These are phyloP conservation scores for Heliconius melpomene DNA, from an alignment of 1,140 invertebrate species.

Conservation along the genomic window DNA sequence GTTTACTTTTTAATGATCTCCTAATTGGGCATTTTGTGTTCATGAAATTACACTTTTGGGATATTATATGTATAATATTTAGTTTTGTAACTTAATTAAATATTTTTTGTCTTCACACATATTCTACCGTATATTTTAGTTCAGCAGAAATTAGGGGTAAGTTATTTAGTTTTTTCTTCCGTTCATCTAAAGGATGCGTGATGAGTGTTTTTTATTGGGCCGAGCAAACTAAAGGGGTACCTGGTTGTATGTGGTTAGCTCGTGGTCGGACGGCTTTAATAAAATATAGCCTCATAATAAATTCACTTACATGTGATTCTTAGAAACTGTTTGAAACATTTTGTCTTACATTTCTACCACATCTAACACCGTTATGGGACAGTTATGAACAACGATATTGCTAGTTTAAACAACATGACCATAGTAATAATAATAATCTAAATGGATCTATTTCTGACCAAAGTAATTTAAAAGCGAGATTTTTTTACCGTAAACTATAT, in stretches of 20 bases:
- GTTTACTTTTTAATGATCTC: constrained; percentile 60
- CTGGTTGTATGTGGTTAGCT: too few relatives aligned
- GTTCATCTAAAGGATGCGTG: too few relatives aligned
- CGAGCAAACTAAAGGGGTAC: too few relatives aligned
- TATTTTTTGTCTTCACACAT: neutral
- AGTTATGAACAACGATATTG: neutral
- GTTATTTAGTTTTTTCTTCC: too few relatives aligned
- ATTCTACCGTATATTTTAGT: too few relatives aligned
- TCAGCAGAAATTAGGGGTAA: too few relatives aligned
- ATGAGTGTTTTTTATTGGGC: too few relatives aligned
- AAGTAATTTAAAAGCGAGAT: neutral
- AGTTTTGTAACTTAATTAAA: neutral
- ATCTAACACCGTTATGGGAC: neutral
- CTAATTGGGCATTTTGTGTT: constrained; percentile 53
- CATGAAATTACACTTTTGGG: constrained; percentile 30
- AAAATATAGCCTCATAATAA: neutral
- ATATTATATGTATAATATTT: constrained; percentile 17
- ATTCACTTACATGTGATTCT: too few relatives aligned
- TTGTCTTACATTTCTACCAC: neutral
- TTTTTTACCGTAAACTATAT: neutral
- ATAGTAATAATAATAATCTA: neutral
- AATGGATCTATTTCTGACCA: neutral
- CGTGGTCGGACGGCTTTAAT: neutral
- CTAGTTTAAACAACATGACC: neutral
- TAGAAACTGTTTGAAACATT: too few relatives aligned